Percentiles rank a stretch among this genome's conserved stretches.
Evolutionary conservation across 2,888 invertebrate species (phyloP).

Genomic region (Drosophila histrio): DNA sequence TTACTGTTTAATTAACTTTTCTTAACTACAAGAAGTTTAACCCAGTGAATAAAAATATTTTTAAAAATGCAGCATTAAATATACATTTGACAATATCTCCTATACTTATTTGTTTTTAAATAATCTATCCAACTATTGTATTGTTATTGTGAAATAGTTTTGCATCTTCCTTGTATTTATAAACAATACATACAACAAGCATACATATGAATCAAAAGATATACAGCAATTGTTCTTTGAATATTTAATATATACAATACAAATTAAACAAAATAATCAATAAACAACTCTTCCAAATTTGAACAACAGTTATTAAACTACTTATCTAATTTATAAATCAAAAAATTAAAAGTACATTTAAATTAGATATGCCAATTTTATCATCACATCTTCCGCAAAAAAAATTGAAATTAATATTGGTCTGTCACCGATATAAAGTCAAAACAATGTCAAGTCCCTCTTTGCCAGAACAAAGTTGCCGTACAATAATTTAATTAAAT

Average conservation of each 20-base stretch:
- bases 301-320: neutral
- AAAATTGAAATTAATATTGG: too few species aligned
- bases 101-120: constrained; percentile 14
- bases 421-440: too few species aligned
- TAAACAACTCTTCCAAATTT: constrained; percentile 5
- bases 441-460: too few species aligned
- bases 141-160: constrained; percentile 65
- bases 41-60: neutral
- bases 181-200: constrained; percentile 20
- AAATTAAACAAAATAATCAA: constrained; percentile 18
- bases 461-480: too few species aligned
- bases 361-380: too few species aligned
- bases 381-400: too few species aligned
- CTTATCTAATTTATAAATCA: too few species aligned
- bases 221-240: constrained; percentile 44
- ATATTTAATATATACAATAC: constrained; percentile 35
- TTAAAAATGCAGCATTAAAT: neutral
- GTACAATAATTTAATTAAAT: too few species aligned
- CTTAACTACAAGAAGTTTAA: neutral
- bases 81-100: constrained; percentile 23
- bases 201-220: constrained; percentile 23
- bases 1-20: neutral
- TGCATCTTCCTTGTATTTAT: constrained; percentile 47
- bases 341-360: too few species aligned
- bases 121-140: constrained; percentile 48